These are phyloP conservation scores for Hetaerina americana DNA, from an alignment of 1,140 invertebrate species.

Conservation along the genomic window DNA sequence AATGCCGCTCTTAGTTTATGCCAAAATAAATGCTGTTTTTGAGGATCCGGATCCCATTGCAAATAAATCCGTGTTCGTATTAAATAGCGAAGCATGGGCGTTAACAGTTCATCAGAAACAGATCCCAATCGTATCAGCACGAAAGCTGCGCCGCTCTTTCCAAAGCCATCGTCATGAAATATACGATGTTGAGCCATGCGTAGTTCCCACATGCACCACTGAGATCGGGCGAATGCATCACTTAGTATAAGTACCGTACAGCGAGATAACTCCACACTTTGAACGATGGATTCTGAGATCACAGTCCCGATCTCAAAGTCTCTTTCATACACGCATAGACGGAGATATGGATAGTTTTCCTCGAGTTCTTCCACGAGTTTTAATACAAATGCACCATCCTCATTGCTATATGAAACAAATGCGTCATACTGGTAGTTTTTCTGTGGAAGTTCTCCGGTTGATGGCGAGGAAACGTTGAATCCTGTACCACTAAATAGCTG, in stretches of 20 bases:
- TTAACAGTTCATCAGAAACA: conserved; percentile 35
- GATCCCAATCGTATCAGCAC: conserved; percentile 43
- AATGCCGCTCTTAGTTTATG: conserved; percentile 26
- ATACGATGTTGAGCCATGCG: conserved; percentile 36
- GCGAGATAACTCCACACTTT: conserved; percentile 41
- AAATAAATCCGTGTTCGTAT: conserved; percentile 48
- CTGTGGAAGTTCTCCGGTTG: conserved; percentile 1
- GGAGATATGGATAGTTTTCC: conserved; percentile 34
- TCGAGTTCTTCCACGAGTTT: conserved; percentile 41
- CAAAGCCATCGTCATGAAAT: conserved; percentile 26
- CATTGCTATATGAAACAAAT: conserved; percentile 49
- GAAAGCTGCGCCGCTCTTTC: conserved; percentile 36
- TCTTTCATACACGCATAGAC: conserved; percentile 47
- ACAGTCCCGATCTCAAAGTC: conserved; percentile 48
- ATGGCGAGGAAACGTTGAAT: not conserved
- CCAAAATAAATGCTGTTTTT: conserved; percentile 38
- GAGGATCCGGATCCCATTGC: conserved; percentile 33
- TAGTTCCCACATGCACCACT: conserved; percentile 53
- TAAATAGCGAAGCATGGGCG: conserved; percentile 40
- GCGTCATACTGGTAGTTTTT: conserved; percentile 42
- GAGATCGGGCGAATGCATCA: conserved; percentile 45
- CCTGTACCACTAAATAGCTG: not conserved
- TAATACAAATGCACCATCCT: conserved; percentile 44
- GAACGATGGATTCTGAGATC: conserved; percentile 44
- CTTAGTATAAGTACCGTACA: conserved; percentile 48